Conservation (phyloP, 1,140 invertebrate genomes). For the Colletes gigas region DNA sequence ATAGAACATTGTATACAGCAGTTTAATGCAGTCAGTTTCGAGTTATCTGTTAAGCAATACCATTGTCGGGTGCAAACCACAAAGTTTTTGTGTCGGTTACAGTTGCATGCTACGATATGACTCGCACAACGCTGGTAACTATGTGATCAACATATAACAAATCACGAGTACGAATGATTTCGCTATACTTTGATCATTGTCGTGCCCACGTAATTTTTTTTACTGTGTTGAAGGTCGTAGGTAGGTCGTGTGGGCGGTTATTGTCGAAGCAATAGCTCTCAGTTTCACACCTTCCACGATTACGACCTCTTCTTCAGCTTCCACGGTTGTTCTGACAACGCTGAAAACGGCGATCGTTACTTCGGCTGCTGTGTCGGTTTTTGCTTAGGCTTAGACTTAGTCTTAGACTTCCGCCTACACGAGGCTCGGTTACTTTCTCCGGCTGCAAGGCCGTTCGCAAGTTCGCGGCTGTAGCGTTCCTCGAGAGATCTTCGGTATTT, state of each 20-base stretch:
- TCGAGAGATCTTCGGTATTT: neutral
- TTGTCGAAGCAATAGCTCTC: neutral
- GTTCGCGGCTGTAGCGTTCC: neutral
- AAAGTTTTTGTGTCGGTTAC: too few species aligned
- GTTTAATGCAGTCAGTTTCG: too few species aligned
- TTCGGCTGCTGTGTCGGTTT: neutral
- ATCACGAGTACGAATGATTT: too few species aligned
- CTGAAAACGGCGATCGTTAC: neutral
- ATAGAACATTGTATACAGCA: too few species aligned
- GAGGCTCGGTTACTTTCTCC: constrained; percentile 3
- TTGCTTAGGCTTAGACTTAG: constrained; percentile 10
- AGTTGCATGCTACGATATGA: too few species aligned
- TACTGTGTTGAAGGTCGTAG: too few species aligned
- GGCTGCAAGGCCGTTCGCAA: neutral
- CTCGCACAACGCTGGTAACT: too few species aligned
- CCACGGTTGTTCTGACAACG: neutral
- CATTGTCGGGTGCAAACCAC: too few species aligned
- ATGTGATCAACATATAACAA: too few species aligned
- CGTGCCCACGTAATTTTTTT: too few species aligned
- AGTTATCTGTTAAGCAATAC: too few species aligned
- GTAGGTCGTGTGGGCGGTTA: neutral
- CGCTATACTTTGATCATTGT: too few species aligned
- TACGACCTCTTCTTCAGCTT: neutral
- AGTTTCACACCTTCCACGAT: constrained; percentile 4
- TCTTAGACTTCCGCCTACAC: neutral